Evolutionary conservation across 2,797 vertebrate genomes (phyloP).

Genomic region (Pachyuromys duprasi): DNA sequence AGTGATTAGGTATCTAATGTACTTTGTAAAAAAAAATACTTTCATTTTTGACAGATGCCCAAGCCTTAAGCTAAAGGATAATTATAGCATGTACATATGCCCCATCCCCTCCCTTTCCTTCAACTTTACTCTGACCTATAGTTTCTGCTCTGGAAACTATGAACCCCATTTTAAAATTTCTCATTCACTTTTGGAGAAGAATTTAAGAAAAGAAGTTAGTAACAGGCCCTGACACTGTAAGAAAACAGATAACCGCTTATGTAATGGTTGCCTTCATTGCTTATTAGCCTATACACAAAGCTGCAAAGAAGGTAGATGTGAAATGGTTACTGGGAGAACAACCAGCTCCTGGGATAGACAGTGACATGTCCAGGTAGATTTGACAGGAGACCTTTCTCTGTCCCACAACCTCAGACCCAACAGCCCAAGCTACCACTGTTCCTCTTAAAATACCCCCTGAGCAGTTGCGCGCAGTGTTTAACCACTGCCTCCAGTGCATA

Average conservation of each 20-base stretch:
- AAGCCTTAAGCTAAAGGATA: not conserved
- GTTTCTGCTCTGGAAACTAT: not conserved
- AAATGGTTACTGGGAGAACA: not conserved
- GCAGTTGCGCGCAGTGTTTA: not conserved
- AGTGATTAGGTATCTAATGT: not conserved
- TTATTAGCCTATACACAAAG: not conserved
- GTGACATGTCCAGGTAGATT: not conserved
- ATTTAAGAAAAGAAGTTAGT: not conserved
- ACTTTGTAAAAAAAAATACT: not conserved
- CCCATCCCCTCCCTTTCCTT: not conserved
- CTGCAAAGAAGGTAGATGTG: not conserved
- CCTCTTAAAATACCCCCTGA: not conserved
- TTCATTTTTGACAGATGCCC: slow-evolving; percentile 39
- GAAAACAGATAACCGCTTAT: not conserved
- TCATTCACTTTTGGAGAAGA: not conserved
- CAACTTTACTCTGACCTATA: not conserved
- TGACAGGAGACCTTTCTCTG: not conserved
- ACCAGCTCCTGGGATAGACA: not conserved
- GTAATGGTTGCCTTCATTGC: not conserved
- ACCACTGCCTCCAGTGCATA: not conserved
- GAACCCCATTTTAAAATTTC: not conserved
- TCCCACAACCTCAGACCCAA: not conserved
- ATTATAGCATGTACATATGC: not conserved
- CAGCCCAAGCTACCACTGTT: not conserved
- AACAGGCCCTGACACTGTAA: not conserved